A percentile compares a stretch with the other conserved stretches of the same genome.
Evolutionary conservation across 2,113 vertebrate species (phyloP).

Genomic region (Esox niger): DNA sequence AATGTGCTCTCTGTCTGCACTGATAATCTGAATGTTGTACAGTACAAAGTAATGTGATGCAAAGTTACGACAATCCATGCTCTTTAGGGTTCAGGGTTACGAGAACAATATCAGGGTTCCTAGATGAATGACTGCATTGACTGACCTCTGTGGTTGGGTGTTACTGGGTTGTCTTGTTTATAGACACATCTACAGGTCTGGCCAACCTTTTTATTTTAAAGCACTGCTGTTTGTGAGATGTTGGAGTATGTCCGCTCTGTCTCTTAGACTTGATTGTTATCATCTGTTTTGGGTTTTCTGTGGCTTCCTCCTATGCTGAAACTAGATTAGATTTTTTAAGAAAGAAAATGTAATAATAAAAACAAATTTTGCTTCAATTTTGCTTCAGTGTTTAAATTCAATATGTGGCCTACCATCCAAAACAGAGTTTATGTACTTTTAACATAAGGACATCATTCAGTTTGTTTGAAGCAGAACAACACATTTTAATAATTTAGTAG

Average conservation of each 20-base stretch:
- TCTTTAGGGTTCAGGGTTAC: constrained; percentile 18
- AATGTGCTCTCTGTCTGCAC: constrained; percentile 43
- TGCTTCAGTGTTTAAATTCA: constrained; percentile 3
- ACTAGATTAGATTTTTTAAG: constrained; percentile 65
- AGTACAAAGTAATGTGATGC: constrained; percentile 36
- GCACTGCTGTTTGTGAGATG: constrained; percentile 48
- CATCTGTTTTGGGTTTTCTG: constrained; percentile 46
- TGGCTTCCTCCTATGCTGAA: constrained; percentile 56
- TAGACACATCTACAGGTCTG: constrained; percentile 13
- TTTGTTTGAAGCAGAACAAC: too few species aligned
- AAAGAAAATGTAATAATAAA: constrained; percentile 66
- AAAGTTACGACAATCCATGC: constrained; percentile 57
- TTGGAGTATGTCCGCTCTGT: constrained; percentile 60
- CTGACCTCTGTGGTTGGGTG: constrained; percentile 18
- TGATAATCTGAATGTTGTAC: constrained; percentile 59
- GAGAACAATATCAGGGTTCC: constrained; percentile 13
- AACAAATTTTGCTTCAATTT: constrained; percentile 47
- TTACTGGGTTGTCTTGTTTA: constrained; percentile 19
- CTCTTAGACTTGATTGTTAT: constrained; percentile 50
- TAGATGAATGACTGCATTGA: constrained; percentile 15
- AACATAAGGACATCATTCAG: too few species aligned
- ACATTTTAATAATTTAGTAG: too few species aligned
- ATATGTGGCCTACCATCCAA: neutral
- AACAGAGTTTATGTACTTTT: constrained; percentile 4
- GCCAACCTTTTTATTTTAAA: constrained; percentile 14